phyloP scores from a whole-genome alignment of 2,888 invertebrate species.

The Anaspis maculata region DNA sequence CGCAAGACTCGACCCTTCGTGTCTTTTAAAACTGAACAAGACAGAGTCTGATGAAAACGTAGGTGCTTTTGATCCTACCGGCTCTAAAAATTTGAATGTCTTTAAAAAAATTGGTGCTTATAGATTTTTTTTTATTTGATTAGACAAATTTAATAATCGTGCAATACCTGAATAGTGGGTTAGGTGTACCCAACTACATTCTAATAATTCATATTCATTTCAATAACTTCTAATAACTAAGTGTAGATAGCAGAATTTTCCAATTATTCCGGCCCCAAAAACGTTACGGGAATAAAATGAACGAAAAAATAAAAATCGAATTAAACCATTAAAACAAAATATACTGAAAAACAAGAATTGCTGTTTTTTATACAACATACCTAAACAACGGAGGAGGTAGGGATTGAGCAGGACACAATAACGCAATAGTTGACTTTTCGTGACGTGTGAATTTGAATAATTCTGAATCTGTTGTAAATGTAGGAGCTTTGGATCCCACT shows the following conservation, averaged over 20 bases:
- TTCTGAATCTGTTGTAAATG: slow-evolving; percentile 58
- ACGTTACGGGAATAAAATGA: too few relatives aligned
- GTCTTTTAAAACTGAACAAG: slow-evolving; percentile 42
- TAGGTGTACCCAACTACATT: slow-evolving; percentile 50
- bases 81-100: slow-evolving; percentile 47
- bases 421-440: slow-evolving; percentile 44
- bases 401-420: slow-evolving; percentile 62
- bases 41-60: slow-evolving; percentile 59
- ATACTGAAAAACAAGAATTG: too few relatives aligned
- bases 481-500: slow-evolving; percentile 57
- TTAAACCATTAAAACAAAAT: too few relatives aligned
- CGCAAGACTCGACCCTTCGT: slow-evolving; percentile 46
- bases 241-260: too few relatives aligned
- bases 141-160: too few relatives aligned
- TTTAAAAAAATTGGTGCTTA: too few relatives aligned
- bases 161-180: slow-evolving; percentile 56
- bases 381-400: slow-evolving; percentile 64
- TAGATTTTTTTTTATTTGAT: too few relatives aligned
- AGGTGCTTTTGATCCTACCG: slow-evolving; percentile 57
- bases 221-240: too few relatives aligned
- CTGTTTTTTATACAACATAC: too few relatives aligned
- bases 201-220: too few relatives aligned
- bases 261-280: too few relatives aligned
- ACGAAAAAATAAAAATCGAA: too few relatives aligned
- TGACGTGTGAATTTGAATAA: slow-evolving; percentile 43